phyloP scores from a whole-genome alignment of 2,888 invertebrate genomes.

The Axea sp. region DNA sequence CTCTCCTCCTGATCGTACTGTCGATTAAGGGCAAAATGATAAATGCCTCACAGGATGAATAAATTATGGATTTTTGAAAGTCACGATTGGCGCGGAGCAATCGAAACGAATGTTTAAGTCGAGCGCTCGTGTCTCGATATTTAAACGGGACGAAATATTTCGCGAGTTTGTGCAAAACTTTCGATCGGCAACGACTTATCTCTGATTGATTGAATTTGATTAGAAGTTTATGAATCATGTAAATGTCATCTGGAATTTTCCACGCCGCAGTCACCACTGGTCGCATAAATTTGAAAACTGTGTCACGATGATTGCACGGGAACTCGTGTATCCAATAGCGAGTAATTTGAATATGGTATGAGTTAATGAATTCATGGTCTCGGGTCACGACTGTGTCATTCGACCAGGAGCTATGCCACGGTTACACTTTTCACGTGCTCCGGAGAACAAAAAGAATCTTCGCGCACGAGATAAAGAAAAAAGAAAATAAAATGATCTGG shows the following conservation, averaged over 20 bases:
- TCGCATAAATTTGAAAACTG: conserved; percentile 45
- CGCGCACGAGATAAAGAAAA: too few relatives aligned
- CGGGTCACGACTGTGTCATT: conserved; percentile 29
- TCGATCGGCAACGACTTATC: background rate
- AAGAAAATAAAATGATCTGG: too few relatives aligned
- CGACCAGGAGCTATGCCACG: conserved; percentile 12
- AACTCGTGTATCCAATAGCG: conserved; percentile 34
- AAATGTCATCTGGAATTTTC: conserved; percentile 1
- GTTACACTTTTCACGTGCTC: too few relatives aligned
- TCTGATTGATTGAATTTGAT: background rate
- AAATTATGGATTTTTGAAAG: conserved; percentile 46
- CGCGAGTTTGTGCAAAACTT: too few relatives aligned
- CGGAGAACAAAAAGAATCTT: too few relatives aligned
- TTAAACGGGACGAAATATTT: background rate
- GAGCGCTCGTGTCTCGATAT: conserved; percentile 12
- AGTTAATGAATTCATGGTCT: conserved; percentile 38
- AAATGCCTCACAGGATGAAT: conserved; percentile 43
- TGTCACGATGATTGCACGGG: conserved; percentile 46
- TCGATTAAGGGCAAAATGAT: conserved; percentile 49
- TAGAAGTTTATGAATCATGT: conserved; percentile 4
- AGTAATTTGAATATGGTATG: conserved; percentile 28
- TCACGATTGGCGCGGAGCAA: conserved; percentile 29
- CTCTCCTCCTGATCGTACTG: conserved; percentile 18
- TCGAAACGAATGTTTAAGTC: conserved; percentile 33
- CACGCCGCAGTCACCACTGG: conserved; percentile 2